Base-by-base conservation (phyloP, 2,888 invertebrate genomes). In the Agrochola lychnidis region DNA sequence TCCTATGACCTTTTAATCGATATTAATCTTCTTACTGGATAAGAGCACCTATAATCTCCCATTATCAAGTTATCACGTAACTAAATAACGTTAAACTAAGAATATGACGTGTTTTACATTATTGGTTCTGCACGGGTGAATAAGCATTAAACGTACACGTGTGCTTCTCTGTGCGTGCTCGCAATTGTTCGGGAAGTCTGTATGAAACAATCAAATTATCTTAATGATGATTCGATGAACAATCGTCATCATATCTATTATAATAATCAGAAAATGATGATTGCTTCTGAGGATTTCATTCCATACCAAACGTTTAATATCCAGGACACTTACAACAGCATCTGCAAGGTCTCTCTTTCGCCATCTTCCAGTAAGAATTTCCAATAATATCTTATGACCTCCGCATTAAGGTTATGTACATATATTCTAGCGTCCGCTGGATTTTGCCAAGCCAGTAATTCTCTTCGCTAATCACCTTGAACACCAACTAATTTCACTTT, bases 241-340 rank as follows among this genome's bases (percentile, higher is more conserved):
- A 57, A 57, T 51, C 48, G 14, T 70, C 56, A 57, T 72, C 70
- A 67, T 59, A 53, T 42, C n/a, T 69, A 69, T 51, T 51, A 67
- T 16, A 45, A 69, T 62, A 75, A 69, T 61, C 53, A 42, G 51
- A 59, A 57, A 69, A 76, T 64, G 4, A 53, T 51, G 16, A 22
- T 56, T 36, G 30, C 62, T 80, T 79, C 22, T 63, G 2, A 53
- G 51, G 36, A 68, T 56, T 56, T 40, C 2, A 79, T 56, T 56
- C 12, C 30, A 70, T 73, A 4, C 6, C 30, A 79, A 64, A 4
- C 6, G 14, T 80, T 63, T 57, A 42, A 57, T 45, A 80, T 57
- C 80, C 73, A 80, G 73, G 80, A 73, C 45, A 19, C 73, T 80
- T 80, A 64, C 78, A 73, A 64, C 80, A 78, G 42, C 63, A 45